Evolutionary conservation across 2,797 vertebrate species (phyloP).

Genomic region (Lutjanus campechanus): DNA sequence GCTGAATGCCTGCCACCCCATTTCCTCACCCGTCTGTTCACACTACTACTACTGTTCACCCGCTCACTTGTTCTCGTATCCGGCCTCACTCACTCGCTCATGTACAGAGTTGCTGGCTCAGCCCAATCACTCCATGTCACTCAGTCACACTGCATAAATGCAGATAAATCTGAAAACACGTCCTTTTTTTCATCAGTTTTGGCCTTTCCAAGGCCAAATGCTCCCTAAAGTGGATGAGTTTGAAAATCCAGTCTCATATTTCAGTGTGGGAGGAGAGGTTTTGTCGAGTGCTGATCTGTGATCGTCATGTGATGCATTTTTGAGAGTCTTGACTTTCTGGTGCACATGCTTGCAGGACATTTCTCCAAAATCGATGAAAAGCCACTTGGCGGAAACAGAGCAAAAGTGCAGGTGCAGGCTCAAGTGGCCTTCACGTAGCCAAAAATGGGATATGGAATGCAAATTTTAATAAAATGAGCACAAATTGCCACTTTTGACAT

Average conservation of each 20-base stretch:
- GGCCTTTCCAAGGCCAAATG: conserved; percentile 7
- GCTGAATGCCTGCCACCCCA: conserved; percentile 71
- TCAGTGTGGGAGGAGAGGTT: not conserved
- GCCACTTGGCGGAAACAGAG: conserved; percentile 12
- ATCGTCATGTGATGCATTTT: conserved; percentile 11
- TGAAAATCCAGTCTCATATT: conserved; percentile 3
- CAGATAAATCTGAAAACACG: conserved; percentile 25
- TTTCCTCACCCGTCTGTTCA: conserved; percentile 74
- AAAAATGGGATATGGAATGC: conserved; percentile 9
- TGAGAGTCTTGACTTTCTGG: not conserved
- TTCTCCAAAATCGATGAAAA: conserved; percentile 23
- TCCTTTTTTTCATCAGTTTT: not conserved
- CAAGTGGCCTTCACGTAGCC: not conserved
- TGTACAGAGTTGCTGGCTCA: conserved; percentile 38
- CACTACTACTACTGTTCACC: conserved; percentile 53
- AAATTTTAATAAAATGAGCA: conserved; percentile 16
- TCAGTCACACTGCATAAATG: conserved; percentile 40
- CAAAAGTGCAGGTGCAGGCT: conserved; percentile 49
- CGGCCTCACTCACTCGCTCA: conserved; percentile 45
- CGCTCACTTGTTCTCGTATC: conserved; percentile 51
- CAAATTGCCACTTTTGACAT: not conserved
- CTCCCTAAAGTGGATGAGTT: not conserved
- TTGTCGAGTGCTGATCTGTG: conserved; percentile 10
- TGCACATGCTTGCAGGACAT: not conserved
- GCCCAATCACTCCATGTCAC: conserved; percentile 24